Conservation (phyloP, 2,888 invertebrate genomes). For the Gymnoscelis rufifasciata region DNA sequence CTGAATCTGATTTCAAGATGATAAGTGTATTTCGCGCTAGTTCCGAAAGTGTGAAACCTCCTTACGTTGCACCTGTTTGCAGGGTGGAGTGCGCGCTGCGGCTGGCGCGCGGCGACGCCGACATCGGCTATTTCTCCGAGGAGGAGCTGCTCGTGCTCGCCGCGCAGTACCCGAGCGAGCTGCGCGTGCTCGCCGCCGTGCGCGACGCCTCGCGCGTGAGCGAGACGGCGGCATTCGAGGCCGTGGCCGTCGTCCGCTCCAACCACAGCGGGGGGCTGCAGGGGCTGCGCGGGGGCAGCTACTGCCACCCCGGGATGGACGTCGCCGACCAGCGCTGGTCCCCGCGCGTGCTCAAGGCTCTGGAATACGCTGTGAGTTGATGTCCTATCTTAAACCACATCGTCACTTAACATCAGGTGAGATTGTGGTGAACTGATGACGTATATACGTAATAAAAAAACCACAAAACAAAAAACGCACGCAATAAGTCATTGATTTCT, state of each 20-base stretch:
- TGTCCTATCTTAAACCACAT: too few relatives aligned
- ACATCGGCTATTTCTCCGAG: slow-evolving; percentile 80
- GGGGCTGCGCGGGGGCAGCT: slow-evolving; percentile 70
- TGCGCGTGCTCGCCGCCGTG: slow-evolving; percentile 70
- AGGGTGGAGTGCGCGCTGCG: slow-evolving; percentile 82
- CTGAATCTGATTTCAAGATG: too few relatives aligned
- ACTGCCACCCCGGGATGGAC: slow-evolving; percentile 83
- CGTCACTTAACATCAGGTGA: too few relatives aligned
- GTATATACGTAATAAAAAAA: too few relatives aligned
- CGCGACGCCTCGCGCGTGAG: slow-evolving; percentile 47
- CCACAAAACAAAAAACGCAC: too few relatives aligned
- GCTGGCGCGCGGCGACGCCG: slow-evolving; percentile 70
- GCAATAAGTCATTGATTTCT: too few relatives aligned
- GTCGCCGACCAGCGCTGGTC: slow-evolving; percentile 76
- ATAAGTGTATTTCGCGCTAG: too few relatives aligned
- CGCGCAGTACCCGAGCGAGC: slow-evolving; percentile 55
- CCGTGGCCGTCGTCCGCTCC: slow-evolving; percentile 82
- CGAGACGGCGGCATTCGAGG: slow-evolving; percentile 78
- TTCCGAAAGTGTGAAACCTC: too few relatives aligned
- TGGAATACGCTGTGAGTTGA: slow-evolving; percentile 70
- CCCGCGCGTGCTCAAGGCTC: slow-evolving; percentile 79
- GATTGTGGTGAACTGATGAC: not conserved
- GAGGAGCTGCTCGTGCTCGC: slow-evolving; percentile 80
- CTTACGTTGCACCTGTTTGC: too few relatives aligned
- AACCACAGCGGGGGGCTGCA: slow-evolving; percentile 68